Base-by-base conservation (phyloP, 2,888 invertebrate genomes). In the Chymomyza fuscimana region DNA sequence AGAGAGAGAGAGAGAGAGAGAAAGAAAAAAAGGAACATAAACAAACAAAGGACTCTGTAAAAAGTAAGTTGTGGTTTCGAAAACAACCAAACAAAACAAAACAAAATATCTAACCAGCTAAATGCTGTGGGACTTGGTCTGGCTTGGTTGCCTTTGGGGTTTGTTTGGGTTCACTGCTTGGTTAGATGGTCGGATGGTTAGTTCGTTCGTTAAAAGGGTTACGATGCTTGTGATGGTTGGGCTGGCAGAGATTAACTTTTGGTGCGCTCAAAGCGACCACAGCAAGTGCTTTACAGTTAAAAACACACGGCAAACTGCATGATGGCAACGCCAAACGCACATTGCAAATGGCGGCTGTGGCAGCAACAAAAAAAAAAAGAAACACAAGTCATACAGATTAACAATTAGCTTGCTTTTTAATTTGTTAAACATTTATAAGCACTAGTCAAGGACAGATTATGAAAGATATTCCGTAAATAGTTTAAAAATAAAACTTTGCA, bases 191-290 rank as follows among this genome's bases (percentile, higher is more conserved):
- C 4, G 40, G 40, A 4, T 12, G 40, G 12, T 46, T 46, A 0
- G 40, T 46, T 46, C 12, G 56, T 54, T 65, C 15, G n/a, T 22
- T 36, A 19, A 40, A 40, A 6, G 7, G 29, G 54, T 36, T 54
- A 64, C 54, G n/a, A 65, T 65, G 58, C 22, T 56, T 56, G 25
- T 19, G 16, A 22, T 36, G 22, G 16, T 25, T 50, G 22, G 19
- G 63, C 58, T 25, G 58, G 83, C 78, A 88, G 86, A 87, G 86
- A 86, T 86, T 86, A 86, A 88, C 88, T 86, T 87, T 86, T 82
- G 85, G 87, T 82, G 82, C 85, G 79, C 82, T 87, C 86, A 86
- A 86, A 86, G 87, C 87, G 88, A 86, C 86, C 86, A 74, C 86
- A 86, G 81, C 83, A 82, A 85, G 82, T 84, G 88, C 87, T 85